A percentile compares a stretch with the other conserved stretches of the same genome.
phyloP scores from a whole-genome alignment of 2,113 vertebrate genomes.

The Hemiscyllium ocellatum region DNA sequence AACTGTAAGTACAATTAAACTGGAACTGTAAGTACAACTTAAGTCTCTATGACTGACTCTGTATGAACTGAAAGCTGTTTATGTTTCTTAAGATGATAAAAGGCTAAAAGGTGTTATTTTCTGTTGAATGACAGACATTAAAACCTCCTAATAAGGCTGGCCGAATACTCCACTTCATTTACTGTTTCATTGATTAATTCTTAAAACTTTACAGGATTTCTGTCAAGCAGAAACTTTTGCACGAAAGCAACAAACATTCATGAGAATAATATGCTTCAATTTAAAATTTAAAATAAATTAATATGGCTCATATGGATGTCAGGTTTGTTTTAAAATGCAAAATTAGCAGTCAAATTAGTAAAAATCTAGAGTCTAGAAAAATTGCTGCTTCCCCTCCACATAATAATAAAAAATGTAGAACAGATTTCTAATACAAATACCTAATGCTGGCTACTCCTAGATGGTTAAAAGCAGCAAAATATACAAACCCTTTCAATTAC shows the following conservation, averaged over 20 bases:
- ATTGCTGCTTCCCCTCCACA: not conserved
- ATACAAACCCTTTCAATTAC: not conserved
- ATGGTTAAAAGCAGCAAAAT: not conserved
- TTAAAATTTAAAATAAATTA: not conserved
- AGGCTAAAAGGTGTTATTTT: not conserved
- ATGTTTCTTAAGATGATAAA: not conserved
- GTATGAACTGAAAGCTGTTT: not conserved
- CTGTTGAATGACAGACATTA: too few relatives aligned
- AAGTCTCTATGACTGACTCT: not conserved
- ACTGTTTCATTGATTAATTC: not conserved
- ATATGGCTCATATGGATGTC: not conserved
- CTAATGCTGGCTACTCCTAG: not conserved
- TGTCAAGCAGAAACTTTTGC: not conserved
- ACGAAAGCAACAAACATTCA: not conserved
- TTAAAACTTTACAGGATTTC: not conserved
- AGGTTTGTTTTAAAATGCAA: not conserved
- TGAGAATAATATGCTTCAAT: not conserved
- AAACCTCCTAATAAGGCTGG: not conserved
- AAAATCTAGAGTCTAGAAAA: not conserved
- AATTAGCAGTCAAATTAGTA: not conserved
- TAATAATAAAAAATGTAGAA: not conserved
- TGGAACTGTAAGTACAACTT: not conserved
- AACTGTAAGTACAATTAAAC: conserved; percentile 19
- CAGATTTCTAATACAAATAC: not conserved
- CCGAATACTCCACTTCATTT: not conserved